A percentile compares a stretch with the other conserved stretches of the same genome.
phyloP scores from a whole-genome alignment of 2,113 vertebrate species.

The Pteronura brasiliensis region DNA sequence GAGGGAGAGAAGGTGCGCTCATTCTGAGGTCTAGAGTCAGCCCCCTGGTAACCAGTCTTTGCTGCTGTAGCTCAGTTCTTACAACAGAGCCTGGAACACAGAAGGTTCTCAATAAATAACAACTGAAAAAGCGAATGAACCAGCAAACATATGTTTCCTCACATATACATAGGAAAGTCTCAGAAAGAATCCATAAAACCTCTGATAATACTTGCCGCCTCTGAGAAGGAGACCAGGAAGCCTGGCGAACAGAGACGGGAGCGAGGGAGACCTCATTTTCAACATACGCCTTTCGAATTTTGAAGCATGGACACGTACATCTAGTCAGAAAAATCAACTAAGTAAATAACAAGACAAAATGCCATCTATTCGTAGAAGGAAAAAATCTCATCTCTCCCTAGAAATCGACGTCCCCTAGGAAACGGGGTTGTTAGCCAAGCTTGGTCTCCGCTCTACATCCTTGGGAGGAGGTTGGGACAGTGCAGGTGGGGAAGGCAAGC shows the following conservation, averaged over 20 bases:
- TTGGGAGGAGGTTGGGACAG: rapidly evolving
- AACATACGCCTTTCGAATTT: background rate
- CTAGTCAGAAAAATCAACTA: background rate
- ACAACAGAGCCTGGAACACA: background rate
- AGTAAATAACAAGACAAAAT: background rate
- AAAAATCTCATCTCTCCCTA: background rate
- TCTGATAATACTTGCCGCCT: background rate
- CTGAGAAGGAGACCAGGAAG: background rate
- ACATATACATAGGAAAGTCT: background rate
- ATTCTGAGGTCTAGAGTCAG: background rate
- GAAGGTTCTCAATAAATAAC: background rate
- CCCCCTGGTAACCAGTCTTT: background rate
- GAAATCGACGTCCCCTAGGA: background rate
- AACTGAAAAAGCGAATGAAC: no score
- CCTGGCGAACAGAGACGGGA: no score
- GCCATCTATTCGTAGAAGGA: background rate
- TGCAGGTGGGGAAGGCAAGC: background rate
- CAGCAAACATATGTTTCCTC: background rate
- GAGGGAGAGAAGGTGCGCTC: rapidly evolving
- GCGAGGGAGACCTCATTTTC: background rate
- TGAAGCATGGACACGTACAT: background rate
- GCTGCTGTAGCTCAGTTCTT: background rate
- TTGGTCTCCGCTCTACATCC: background rate
- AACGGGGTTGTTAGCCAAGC: background rate
- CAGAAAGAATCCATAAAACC: background rate